These are phyloP conservation scores for Carpatolechia fugitivella DNA, from an alignment of 2,888 invertebrate species.

Conservation along the genomic window DNA sequence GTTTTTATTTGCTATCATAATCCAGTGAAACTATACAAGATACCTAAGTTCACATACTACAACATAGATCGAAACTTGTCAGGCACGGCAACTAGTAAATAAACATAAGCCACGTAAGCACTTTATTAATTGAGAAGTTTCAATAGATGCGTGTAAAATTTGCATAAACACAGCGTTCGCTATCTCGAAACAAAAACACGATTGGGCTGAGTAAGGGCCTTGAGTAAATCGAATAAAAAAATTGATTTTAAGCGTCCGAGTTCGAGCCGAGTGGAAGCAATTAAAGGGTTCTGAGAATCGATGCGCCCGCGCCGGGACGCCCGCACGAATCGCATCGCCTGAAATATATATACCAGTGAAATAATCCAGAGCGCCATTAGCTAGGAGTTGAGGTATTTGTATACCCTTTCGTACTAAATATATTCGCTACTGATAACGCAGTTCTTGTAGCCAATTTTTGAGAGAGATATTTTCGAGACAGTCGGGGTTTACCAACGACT, in stretches of 20 bases:
- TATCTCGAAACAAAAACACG: conserved; percentile 69
- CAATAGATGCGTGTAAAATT: conserved; percentile 74
- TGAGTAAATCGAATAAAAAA: conserved; percentile 74
- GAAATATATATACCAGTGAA: conserved; percentile 17
- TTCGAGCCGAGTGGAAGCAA: conserved; percentile 73
- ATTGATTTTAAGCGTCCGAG: conserved; percentile 76
- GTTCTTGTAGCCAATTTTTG: too few species aligned
- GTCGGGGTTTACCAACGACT: too few species aligned
- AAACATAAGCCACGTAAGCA: background rate
- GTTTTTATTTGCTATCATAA: too few species aligned
- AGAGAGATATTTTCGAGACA: too few species aligned
- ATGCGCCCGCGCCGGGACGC: conserved; percentile 26
- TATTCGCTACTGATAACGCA: too few species aligned
- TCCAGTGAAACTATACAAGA: too few species aligned
- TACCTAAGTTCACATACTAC: too few species aligned
- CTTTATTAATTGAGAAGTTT: conserved; percentile 75
- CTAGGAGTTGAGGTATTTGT: background rate
- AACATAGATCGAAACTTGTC: too few species aligned
- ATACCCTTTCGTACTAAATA: too few species aligned
- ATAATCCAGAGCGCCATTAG: background rate
- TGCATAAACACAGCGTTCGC: conserved; percentile 73
- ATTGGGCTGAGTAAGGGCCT: conserved; percentile 53
- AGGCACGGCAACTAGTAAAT: too few species aligned
- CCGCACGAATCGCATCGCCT: conserved; percentile 50
- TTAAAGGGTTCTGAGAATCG: conserved; percentile 75